phyloP scores from a whole-genome alignment of 2,888 invertebrate genomes.

The Agonopterix arenella region DNA sequence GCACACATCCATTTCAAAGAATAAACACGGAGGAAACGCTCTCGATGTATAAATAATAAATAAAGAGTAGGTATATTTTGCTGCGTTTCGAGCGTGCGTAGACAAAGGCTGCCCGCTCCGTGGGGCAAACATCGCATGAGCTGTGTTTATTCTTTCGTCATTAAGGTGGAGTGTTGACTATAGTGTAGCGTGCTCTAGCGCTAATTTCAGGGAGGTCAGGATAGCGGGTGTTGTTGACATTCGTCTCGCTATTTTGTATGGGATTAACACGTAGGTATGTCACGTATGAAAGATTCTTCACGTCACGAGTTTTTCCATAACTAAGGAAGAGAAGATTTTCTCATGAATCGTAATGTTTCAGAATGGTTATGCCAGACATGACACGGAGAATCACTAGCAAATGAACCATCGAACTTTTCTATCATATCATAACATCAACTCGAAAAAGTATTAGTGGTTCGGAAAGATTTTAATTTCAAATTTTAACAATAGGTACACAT shows the following conservation, averaged over 20 bases:
- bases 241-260: slow-evolving; percentile 1
- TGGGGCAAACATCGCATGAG: slow-evolving; percentile 46
- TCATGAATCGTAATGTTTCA: too few relatives aligned
- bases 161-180: slow-evolving; percentile 57
- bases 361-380: too few relatives aligned
- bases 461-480: too few relatives aligned
- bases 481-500: too few relatives aligned
- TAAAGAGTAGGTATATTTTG: slow-evolving; percentile 63
- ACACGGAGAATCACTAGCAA: too few relatives aligned
- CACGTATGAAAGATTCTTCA: not conserved
- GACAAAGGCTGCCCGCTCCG: slow-evolving; percentile 58
- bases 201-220: slow-evolving; percentile 55
- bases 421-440: too few relatives aligned
- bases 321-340: too few relatives aligned
- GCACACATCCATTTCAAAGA: slow-evolving; percentile 69
- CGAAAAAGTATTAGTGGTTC: too few relatives aligned
- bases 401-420: too few relatives aligned
- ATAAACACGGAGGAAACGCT: slow-evolving; percentile 64
- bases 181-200: slow-evolving; percentile 41
- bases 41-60: slow-evolving; percentile 73
- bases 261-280: not conserved
- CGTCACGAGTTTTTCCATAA: too few relatives aligned
- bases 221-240: slow-evolving; percentile 5
- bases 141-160: slow-evolving; percentile 68
- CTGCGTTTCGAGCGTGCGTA: slow-evolving; percentile 57